Evolutionary conservation across 2,113 vertebrate species (phyloP), one percentile per base, ranked within the genome.

Genomic region (Emydura subglobosa): DNA sequence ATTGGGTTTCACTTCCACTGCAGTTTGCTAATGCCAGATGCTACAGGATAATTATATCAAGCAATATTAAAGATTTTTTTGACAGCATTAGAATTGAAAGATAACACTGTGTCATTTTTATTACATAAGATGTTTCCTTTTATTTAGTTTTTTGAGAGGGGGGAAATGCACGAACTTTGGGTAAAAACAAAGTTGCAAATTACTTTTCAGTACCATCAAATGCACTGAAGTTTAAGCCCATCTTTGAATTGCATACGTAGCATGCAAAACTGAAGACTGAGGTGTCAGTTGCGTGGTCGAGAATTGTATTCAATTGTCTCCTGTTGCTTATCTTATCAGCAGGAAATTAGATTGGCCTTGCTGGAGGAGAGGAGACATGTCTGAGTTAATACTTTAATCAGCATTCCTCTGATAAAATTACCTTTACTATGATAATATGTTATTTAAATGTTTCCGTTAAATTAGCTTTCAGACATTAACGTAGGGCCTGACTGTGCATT

Each of bases 401-500:
- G 53, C 83, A 90, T 91, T 93, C 59, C 65, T 59, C 79, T 49
- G 50, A 57, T 83, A 93, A 97, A 42, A 86, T 7, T 89, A 7
- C 12, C 7, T 89, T 31, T 92, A 85, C 85, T 89, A 94, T 68
- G 39, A 50, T 72, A 96, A 81, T 50, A 25, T 74, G 3, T 13
- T 42, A 34, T 87, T 88, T 94, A 94, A 82, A 94, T 92, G 95
- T 22, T 95, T 92, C 83, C 54, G 11, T 44, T 82, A 95, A 94
- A 95, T 95, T 85, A 90, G 79, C 50, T 65, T 96, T 93, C 87
- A 95, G 47, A 34, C 10, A 49, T 21, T 85, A 82, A 88, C 92
- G 93, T 94, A 34, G 79, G 47, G 49, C 39, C 50, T 91, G 53
- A 84, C 89, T 53, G 61, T 55, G 87, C 61, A 44, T 81, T 49